Evolutionary conservation across 2,113 vertebrate species (phyloP).

Genomic region (Triplophysa dalaica): DNA sequence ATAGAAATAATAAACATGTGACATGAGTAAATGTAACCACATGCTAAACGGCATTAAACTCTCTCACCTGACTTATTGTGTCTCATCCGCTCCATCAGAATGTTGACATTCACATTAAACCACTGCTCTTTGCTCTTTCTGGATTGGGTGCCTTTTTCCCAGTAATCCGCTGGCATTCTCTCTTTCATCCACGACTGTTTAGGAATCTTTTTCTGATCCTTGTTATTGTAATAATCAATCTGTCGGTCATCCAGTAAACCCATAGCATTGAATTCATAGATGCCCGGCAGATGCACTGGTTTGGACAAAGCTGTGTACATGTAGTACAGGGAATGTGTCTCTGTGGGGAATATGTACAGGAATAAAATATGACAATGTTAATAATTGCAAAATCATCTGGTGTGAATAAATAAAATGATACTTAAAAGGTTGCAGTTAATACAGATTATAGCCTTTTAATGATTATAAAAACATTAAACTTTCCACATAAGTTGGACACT

Average conservation of each 20-base stretch:
- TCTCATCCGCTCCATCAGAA: slow-evolving; percentile 52
- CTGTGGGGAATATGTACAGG: slow-evolving; percentile 47
- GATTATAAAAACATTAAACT: no score
- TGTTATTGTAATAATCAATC: slow-evolving; percentile 58
- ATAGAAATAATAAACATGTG: no score
- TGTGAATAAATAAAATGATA: no score
- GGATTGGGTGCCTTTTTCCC: slow-evolving; percentile 57
- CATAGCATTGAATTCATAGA: slow-evolving; percentile 57
- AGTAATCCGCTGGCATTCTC: slow-evolving; percentile 47
- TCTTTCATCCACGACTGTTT: slow-evolving; percentile 56
- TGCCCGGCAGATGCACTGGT: not conserved
- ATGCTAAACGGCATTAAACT: not conserved
- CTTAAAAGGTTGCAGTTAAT: no score
- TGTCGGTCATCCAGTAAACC: slow-evolving; percentile 54
- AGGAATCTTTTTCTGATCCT: slow-evolving; percentile 37
- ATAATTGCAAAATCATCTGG: not conserved
- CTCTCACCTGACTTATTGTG: slow-evolving; percentile 38
- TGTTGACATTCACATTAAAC: slow-evolving; percentile 59
- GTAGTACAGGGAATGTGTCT: slow-evolving; percentile 57
- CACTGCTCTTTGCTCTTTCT: slow-evolving; percentile 55
- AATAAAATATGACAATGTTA: not conserved
- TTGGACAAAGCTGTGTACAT: slow-evolving; percentile 54
- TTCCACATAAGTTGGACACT: no score
- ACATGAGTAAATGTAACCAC: not conserved
- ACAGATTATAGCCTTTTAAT: no score